Base-by-base conservation (phyloP, 2,797 vertebrate species). In the Tapirus indicus region DNA sequence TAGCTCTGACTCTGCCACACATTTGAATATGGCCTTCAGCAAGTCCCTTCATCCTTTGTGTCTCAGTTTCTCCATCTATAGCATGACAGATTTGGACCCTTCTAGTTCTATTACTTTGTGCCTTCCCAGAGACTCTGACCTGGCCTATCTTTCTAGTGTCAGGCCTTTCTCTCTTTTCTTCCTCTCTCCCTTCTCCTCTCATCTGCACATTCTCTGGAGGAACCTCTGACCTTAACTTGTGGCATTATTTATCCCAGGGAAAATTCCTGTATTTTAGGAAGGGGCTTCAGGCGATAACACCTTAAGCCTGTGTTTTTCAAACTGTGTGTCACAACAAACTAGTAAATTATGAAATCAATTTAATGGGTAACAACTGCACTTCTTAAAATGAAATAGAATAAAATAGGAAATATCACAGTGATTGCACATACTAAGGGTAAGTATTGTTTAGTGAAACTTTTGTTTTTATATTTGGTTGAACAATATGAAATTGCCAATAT, bases 331-430 rank as follows among this genome's bases (percentile, higher is more conserved):
- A 84, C 64, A 94, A 60, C 13, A 60, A 35, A 74, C 27, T 71
- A 27, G 25, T 56, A 84, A 88, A 88, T 69, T 66, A 56, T 68
- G 18, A 92, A 92, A 93, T 95, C 20, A 47, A 41, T 77, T 91
- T 58, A 49, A 8, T 68, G 23, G 52, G 10, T 83, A 94, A 92
- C 29, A 88, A 71, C n/a, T 71, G 38, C 16, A 92, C 35, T 93
- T 86, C 68, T 74, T 72, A 47, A 95, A 93, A 56, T 86, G 16
- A 93, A 78, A 77, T 74, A 79, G 25, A 96, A 71, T 87, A 58
- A 82, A 91, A 78, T 56, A 74, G 35, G 79, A 82, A 80, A 64
- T 56, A 93, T 79, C 56, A 47, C 18, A 62, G 21, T 35, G 69
- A 68, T 83, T 92, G 27, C 7, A 75, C 18, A 79, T 74, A 69